These are phyloP conservation scores for Anas platyrhynchos DNA, from an alignment of 2,113 vertebrate species.

Conservation along the genomic window DNA sequence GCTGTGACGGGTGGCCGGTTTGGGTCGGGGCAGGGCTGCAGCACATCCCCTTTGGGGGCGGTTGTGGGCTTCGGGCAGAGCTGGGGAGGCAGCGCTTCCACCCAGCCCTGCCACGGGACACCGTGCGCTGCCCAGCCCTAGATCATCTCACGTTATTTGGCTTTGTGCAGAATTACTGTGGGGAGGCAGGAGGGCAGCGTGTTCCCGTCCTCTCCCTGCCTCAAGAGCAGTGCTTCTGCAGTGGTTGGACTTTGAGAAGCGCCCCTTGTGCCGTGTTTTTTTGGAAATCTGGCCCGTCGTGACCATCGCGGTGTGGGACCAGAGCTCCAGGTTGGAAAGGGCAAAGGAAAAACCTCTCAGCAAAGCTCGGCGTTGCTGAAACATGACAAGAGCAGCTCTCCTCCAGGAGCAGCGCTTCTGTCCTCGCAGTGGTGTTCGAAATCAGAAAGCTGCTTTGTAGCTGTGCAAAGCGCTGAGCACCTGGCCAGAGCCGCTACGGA, in stretches of 20 bases:
- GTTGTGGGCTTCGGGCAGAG: conserved; percentile 5
- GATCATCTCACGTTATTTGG: neutral
- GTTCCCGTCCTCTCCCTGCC: rapidly evolving
- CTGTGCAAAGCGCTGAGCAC: neutral
- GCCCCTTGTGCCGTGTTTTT: neutral
- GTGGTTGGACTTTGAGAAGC: neutral
- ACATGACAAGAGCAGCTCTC: neutral
- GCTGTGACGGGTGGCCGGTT: conserved; percentile 7
- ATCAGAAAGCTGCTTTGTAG: rapidly evolving
- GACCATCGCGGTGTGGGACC: neutral
- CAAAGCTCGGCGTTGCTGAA: rapidly evolving
- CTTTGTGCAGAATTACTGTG: neutral
- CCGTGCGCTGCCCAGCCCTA: neutral
- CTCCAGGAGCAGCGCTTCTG: rapidly evolving
- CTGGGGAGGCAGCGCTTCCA: neutral
- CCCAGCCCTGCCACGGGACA: neutral
- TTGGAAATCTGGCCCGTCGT: neutral
- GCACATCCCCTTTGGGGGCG: conserved; percentile 49
- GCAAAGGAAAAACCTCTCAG: neutral
- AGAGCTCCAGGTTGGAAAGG: neutral
- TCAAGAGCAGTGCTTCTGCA: neutral
- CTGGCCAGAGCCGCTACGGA: neutral
- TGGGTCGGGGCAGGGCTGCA: conserved; percentile 40
- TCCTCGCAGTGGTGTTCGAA: neutral
- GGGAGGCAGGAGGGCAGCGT: neutral